Conservation (phyloP, 2,888 invertebrate species). For the Cylindroiulus punctatus region DNA sequence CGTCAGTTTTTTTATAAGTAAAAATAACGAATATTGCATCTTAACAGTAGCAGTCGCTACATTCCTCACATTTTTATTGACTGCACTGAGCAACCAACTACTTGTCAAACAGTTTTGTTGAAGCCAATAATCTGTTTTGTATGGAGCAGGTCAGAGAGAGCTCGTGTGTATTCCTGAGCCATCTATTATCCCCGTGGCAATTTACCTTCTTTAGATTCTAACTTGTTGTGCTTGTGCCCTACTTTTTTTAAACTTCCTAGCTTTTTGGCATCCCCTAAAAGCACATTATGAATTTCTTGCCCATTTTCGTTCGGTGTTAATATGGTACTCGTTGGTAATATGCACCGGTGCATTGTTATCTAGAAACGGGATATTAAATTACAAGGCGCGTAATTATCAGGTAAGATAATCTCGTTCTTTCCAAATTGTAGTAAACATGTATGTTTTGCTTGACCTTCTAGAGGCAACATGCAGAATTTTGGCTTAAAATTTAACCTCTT, state of each 20-base stretch:
- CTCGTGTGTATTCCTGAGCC: background rate
- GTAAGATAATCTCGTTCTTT: conserved; percentile 17
- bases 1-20: too few relatives aligned
- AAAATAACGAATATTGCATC: too few relatives aligned
- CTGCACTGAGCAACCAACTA: background rate
- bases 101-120: background rate
- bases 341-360: background rate
- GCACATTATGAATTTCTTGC: background rate
- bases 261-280: background rate
- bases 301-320: background rate
- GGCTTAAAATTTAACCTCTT: too few relatives aligned
- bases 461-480: background rate
- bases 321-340: conserved; percentile 17
- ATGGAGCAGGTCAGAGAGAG: background rate
- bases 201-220: background rate
- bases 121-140: background rate
- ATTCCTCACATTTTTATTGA: too few relatives aligned
- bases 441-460: conserved; percentile 9
- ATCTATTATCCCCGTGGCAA: conserved; percentile 7
- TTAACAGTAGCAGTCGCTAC: too few relatives aligned
- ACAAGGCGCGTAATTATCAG: conserved; percentile 19
- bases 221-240: background rate
- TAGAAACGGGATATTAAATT: conserved; percentile 30
- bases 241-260: conserved; percentile 16
- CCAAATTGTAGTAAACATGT: conserved; percentile 22